Evolutionary conservation across 2,888 invertebrate species (phyloP), one percentile per base, ranked within the genome.

Genomic region (Itoplectis maculator): DNA sequence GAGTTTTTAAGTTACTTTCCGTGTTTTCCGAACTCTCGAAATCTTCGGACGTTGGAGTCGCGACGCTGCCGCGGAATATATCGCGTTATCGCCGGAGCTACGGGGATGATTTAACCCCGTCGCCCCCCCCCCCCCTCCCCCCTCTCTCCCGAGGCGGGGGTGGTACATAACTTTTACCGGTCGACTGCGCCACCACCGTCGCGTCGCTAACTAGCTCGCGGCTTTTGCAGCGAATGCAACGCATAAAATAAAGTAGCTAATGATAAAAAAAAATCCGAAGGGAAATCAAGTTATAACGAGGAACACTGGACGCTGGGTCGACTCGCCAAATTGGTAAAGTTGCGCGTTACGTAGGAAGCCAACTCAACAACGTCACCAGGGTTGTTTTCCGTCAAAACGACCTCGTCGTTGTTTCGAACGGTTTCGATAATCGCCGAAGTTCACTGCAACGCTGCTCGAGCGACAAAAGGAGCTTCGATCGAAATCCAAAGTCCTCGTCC

Each of bases 1-100:
- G 80, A 85, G 83, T 83, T 84, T 84, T 78, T 73, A 84, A 86
- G 84, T 86, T 86, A 68, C 70, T 83, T 85, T 83, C 56, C 83
- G 40, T 82, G 78, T 82, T 84, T n/a, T 82, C 69, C 79, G 76
- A 72, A 68, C 72, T 73, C 70, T 51, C 70, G 72, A 47, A n/a
- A 42, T 65, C 51, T 51, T 76, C 23, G 23, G 40, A 45, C 54
- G 69, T 63, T 45, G 37, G n/a, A 56, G 35, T 73, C 56, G 37
- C 9, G 45, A 74, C 23, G 69, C n/a, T n/a, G n/a, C n/a, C n/a
- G n/a, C n/a, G n/a, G 29, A 66, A 61, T 40, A 61, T 68, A 77
- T 68, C 54, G 68, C 59, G 51, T 73, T 73, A 81, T 69, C 79
- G 68, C 54, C 45, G 61, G 7, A 65, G 2, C 2, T 59, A 63